Conservation (phyloP, 1,140 invertebrate genomes). For the Trichogramma pretiosum region DNA sequence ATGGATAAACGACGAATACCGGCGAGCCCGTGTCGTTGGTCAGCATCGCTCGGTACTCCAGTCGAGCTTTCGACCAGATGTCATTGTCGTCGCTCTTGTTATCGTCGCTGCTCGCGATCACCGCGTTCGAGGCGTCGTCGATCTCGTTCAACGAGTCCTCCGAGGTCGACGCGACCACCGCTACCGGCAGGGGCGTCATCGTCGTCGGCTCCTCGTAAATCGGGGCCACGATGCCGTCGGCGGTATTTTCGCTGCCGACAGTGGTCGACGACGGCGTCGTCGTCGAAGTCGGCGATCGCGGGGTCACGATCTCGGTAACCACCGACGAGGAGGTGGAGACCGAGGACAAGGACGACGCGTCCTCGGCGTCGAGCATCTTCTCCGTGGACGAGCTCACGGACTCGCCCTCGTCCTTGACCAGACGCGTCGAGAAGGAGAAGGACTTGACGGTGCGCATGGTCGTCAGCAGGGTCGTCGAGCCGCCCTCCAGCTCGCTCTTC, state of each 20-base stretch:
- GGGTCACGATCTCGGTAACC: background rate
- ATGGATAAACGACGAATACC: conserved; percentile 16
- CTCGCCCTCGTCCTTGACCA: conserved; percentile 2
- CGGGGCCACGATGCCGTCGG: background rate
- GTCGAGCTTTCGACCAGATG: background rate
- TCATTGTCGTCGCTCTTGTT: background rate
- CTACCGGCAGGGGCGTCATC: background rate
- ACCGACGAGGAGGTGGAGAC: background rate
- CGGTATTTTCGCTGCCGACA: background rate
- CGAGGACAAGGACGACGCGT: background rate
- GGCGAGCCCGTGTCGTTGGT: conserved; percentile 1
- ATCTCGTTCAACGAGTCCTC: conserved; percentile 10
- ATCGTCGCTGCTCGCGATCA: background rate
- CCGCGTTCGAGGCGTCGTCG: background rate
- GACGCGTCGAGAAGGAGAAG: conserved; percentile 12
- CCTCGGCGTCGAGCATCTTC: conserved; percentile 2
- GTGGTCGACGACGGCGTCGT: background rate
- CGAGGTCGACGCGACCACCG: background rate
- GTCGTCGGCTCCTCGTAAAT: background rate
- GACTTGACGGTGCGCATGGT: conserved; percentile 15
- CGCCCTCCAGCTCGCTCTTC: conserved; percentile 2
- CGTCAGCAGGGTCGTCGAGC: conserved; percentile 18
- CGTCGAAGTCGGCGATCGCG: background rate
- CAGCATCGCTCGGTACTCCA: background rate
- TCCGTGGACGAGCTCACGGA: background rate